Evolutionary conservation across 2,888 invertebrate species (phyloP), one percentile per base, ranked within the genome.

Genomic region (Hesperia comma): DNA sequence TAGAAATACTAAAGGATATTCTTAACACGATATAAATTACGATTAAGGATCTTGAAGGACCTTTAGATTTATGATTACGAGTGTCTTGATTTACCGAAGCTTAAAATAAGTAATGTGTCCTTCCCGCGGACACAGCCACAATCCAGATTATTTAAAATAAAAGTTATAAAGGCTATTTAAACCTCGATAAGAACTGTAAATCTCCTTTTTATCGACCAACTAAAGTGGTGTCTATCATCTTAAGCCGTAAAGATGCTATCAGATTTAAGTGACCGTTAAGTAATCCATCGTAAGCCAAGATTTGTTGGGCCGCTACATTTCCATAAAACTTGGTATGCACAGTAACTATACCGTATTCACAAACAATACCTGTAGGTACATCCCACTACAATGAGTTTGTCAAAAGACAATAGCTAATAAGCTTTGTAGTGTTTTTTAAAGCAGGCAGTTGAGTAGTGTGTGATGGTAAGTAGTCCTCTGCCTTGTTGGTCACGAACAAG

Each of bases 241-340:
- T 19, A 53, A 64, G 64, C 43, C 64, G 33, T 64, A 58, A 64
- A 64, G 64, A 64, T 64, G n/a, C 21, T 64, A 64, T 64, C 64
- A 40, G 33, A 10, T 40, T 51, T 6, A 14, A 19, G 49, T 37
- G 12, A 26, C 17, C 33, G 41, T 58, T 53, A 41, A 41, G 40
- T 40, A 51, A 57, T 51, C 26, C 41, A 53, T 55, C 55, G 49
- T 53, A 33, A 12, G 10, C 51, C 40, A 41, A 17, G 41, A 58
- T 64, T 32, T 53, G 49, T 63, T 57, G 56, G 46, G 26, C 57
- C 46, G n/a, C 15, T 37, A 37, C 37, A 12, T 26, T 26, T 26
- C 26, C 26, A 26, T 26, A 26, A 26, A 26, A 26, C 26, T 2
- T 26, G 26, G 3, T 26, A 26, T 26, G 26, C 26, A 5, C 26